phyloP scores from a whole-genome alignment of 2,797 vertebrate genomes.

The Gila robusta region DNA sequence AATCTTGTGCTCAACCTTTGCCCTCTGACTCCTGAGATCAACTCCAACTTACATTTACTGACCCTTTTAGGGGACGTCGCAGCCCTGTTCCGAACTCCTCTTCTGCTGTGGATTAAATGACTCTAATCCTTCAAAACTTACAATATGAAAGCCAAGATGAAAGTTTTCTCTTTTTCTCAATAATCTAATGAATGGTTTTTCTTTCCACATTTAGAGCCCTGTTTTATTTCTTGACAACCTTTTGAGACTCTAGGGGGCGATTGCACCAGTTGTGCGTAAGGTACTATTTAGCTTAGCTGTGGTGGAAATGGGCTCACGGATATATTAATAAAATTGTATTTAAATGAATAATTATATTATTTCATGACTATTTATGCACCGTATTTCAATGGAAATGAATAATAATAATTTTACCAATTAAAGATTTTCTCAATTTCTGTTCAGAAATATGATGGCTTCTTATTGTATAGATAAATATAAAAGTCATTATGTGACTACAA shows the following conservation, averaged over 20 bases:
- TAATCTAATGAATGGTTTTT: neutral
- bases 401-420: too few species aligned
- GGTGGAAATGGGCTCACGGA: too few species aligned
- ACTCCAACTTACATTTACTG: neutral
- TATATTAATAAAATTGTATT: too few species aligned
- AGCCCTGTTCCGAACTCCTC: neutral
- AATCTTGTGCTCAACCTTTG: conserved; percentile 40
- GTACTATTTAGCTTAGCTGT: neutral
- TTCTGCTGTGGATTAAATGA: conserved; percentile 5
- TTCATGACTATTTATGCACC: too few species aligned
- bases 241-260: neutral
- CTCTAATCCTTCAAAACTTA: conserved; percentile 15
- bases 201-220: neutral
- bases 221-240: conserved; percentile 8
- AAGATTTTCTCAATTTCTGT: too few species aligned
- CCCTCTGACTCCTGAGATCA: conserved; percentile 4
- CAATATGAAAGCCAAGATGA: conserved; percentile 20
- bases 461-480: too few species aligned
- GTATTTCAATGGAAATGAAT: too few species aligned
- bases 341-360: too few species aligned
- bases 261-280: neutral
- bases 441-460: too few species aligned
- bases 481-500: neutral
- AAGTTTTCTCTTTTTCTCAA: conserved; percentile 2
- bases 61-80: neutral